A percentile compares a stretch with the other conserved stretches of the same genome.
Conservation (phyloP, 2,797 vertebrate genomes). For the Cryptoblepharus egeriae region DNA sequence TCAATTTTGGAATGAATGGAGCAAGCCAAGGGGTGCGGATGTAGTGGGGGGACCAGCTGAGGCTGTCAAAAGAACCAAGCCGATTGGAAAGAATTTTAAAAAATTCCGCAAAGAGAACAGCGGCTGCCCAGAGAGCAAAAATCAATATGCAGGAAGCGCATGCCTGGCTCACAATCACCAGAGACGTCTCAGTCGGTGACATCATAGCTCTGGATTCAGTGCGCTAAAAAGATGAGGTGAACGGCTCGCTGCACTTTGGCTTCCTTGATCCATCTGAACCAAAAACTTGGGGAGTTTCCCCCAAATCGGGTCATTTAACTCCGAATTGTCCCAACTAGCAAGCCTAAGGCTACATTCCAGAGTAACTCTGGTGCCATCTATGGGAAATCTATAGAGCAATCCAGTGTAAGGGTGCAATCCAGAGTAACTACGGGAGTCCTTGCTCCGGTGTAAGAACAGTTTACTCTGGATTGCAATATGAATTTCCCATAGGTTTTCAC, state of each 20-base stretch:
- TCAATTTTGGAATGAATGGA: accelerated
- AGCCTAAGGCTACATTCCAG: too few relatives aligned
- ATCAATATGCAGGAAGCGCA: neutral
- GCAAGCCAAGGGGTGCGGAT: neutral
- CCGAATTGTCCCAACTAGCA: too few relatives aligned
- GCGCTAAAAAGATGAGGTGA: neutral
- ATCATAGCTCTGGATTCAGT: accelerated
- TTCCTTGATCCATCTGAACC: neutral
- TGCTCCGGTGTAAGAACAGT: too few relatives aligned
- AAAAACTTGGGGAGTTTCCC: neutral
- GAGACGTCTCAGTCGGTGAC: accelerated
- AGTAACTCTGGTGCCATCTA: too few relatives aligned
- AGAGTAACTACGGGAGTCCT: too few relatives aligned
- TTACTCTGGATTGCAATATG: too few relatives aligned
- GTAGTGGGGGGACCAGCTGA: neutral
- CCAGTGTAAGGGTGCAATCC: too few relatives aligned
- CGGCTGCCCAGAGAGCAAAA: neutral
- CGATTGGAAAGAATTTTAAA: neutral
- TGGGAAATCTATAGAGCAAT: too few relatives aligned
- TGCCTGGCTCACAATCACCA: accelerated
- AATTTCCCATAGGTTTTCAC: too few relatives aligned
- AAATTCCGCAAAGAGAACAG: neutral
- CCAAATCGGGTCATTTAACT: too few relatives aligned
- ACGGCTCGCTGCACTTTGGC: neutral
- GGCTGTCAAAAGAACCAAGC: neutral